These are phyloP conservation scores for Drosophila triauraria DNA, from an alignment of 1,140 invertebrate genomes.

Conservation along the genomic window DNA sequence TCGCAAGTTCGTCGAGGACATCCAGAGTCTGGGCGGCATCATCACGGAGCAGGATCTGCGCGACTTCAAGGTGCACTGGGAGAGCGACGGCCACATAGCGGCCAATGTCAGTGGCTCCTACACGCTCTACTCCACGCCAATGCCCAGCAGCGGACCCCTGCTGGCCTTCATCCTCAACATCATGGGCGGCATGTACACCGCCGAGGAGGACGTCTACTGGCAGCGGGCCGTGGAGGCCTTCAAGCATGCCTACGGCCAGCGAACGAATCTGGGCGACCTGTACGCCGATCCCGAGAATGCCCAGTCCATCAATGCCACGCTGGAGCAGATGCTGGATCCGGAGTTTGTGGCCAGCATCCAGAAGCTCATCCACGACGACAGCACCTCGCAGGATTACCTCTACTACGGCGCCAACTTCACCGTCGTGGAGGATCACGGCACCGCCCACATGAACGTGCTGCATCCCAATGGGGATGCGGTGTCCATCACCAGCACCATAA, in stretches of 20 bases:
- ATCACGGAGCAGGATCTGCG: slow-evolving; percentile 91
- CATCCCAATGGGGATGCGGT: slow-evolving; percentile 96
- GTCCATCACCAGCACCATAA: slow-evolving; percentile 96
- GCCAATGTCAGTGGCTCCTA: slow-evolving; percentile 87
- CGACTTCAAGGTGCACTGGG: slow-evolving; percentile 87
- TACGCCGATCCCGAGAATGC: slow-evolving; percentile 85
- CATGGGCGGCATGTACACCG: slow-evolving; percentile 88
- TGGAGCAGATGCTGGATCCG: slow-evolving; percentile 54
- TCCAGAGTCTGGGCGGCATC: slow-evolving; percentile 90
- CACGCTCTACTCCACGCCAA: slow-evolving; percentile 90
- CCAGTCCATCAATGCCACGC: slow-evolving; percentile 41
- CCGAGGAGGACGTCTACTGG: slow-evolving; percentile 86
- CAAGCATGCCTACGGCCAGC: slow-evolving; percentile 96
- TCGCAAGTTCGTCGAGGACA: slow-evolving; percentile 89
- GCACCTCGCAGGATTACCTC: slow-evolving; percentile 88
- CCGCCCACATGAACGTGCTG: slow-evolving; percentile 96
- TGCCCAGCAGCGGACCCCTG: slow-evolving; percentile 93
- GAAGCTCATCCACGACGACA: slow-evolving; percentile 88
- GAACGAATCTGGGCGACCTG: slow-evolving; percentile 94
- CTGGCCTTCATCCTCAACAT: slow-evolving; percentile 94
- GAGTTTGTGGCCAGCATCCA: slow-evolving; percentile 88
- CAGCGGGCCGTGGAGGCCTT: slow-evolving; percentile 95
- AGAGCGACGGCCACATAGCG: slow-evolving; percentile 86
- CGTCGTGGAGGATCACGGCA: slow-evolving; percentile 91
- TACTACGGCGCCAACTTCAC: slow-evolving; percentile 90